These are phyloP conservation scores for Cephalopholis sonnerati DNA, from an alignment of 2,113 vertebrate species.

Conservation along the genomic window DNA sequence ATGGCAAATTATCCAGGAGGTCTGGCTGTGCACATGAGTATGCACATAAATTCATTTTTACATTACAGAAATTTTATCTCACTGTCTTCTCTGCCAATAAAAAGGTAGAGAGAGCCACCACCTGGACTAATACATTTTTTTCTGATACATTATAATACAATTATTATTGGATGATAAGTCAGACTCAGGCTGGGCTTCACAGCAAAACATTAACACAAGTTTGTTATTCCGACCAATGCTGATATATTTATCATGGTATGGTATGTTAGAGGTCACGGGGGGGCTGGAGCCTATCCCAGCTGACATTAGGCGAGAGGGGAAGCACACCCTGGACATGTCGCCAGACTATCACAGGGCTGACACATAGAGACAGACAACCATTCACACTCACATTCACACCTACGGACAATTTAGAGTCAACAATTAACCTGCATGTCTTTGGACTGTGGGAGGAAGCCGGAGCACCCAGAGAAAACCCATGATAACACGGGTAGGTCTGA, in stretches of 20 bases:
- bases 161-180: background rate
- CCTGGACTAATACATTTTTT: background rate
- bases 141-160: background rate
- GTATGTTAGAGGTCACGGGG: too few species aligned
- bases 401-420: too few species aligned
- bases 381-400: too few species aligned
- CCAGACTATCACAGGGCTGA: too few species aligned
- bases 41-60: background rate
- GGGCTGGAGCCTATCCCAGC: too few species aligned
- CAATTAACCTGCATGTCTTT: too few species aligned
- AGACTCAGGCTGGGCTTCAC: background rate
- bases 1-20: background rate
- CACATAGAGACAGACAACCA: too few species aligned
- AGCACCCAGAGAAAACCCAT: too few species aligned
- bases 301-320: too few species aligned
- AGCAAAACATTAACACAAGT: background rate
- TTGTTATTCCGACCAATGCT: background rate
- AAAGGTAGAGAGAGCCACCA: background rate
- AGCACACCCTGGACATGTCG: too few species aligned
- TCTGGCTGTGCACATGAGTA: background rate
- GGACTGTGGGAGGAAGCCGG: too few species aligned
- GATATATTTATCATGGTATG: background rate
- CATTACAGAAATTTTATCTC: background rate
- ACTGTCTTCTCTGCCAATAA: background rate
- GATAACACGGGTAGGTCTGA: accelerated